Conservation (phyloP, 2,113 vertebrate genomes). For the Coreoperca whiteheadi region DNA sequence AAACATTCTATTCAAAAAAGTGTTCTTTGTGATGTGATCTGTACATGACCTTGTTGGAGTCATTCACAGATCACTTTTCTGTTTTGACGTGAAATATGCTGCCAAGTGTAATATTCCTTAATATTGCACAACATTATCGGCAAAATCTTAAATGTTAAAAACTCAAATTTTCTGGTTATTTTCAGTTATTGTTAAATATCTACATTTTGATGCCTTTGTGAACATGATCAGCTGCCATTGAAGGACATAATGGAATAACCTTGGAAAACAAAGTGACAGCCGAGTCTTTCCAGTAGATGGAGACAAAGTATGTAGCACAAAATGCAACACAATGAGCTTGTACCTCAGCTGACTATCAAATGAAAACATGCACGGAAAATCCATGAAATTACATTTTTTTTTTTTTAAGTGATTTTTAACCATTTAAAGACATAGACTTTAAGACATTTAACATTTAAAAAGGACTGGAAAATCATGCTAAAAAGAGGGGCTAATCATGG, state of each 20-base stretch:
- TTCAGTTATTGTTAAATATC: neutral
- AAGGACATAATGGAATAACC: neutral
- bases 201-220: slow-evolving; percentile 7
- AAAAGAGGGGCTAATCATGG: neutral
- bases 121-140: neutral
- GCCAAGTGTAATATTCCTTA: neutral
- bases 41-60: neutral
- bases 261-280: slow-evolving; percentile 2
- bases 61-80: neutral
- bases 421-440: neutral
- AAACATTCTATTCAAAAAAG: neutral
- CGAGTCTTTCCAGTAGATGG: slow-evolving; percentile 77
- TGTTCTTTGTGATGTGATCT: neutral
- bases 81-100: neutral
- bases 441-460: neutral
- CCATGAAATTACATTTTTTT: neutral
- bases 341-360: neutral
- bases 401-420: neutral
- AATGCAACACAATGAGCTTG: neutral
- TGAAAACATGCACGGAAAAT: neutral
- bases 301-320: slow-evolving; percentile 74
- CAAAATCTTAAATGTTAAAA: neutral
- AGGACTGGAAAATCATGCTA: neutral
- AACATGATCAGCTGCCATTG: neutral
- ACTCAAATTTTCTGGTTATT: neutral